A percentile compares a stretch with the other conserved stretches of the same genome.
phyloP scores from a whole-genome alignment of 2,113 vertebrate genomes.

The Synodontis membranacea region DNA sequence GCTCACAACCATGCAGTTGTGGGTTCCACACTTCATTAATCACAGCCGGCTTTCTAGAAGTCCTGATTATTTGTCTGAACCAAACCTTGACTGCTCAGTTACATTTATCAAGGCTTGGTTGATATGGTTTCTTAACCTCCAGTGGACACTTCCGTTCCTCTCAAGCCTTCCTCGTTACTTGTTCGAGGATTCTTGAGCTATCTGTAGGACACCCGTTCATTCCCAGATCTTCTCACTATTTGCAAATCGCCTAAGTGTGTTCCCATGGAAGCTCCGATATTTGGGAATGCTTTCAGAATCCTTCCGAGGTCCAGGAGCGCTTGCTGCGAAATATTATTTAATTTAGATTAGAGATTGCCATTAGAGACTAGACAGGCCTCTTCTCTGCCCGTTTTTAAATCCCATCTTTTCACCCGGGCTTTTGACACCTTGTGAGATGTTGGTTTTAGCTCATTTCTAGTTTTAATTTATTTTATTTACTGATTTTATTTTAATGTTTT shows the following conservation, averaged over 20 bases:
- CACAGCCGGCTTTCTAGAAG: not conserved
- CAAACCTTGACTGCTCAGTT: not conserved
- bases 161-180: no score
- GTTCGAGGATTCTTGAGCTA: not conserved
- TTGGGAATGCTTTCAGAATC: not conserved
- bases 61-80: not conserved
- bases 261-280: not conserved
- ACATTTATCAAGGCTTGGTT: not conserved
- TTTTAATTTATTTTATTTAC: no score
- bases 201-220: not conserved
- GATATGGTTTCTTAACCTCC: not conserved
- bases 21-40: not conserved
- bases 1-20: not conserved
- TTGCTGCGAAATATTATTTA: not conserved
- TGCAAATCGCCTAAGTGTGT: not conserved
- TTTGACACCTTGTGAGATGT: no score
- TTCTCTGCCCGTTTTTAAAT: no score
- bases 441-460: no score
- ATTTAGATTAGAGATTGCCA: no score
- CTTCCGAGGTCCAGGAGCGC: not conserved
- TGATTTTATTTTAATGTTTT: no score
- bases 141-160: not conserved
- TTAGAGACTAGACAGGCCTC: no score
- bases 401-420: no score
- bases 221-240: not conserved